Evolutionary conservation across 1,140 invertebrate species (phyloP).

Genomic region (Ceratitis capitata): DNA sequence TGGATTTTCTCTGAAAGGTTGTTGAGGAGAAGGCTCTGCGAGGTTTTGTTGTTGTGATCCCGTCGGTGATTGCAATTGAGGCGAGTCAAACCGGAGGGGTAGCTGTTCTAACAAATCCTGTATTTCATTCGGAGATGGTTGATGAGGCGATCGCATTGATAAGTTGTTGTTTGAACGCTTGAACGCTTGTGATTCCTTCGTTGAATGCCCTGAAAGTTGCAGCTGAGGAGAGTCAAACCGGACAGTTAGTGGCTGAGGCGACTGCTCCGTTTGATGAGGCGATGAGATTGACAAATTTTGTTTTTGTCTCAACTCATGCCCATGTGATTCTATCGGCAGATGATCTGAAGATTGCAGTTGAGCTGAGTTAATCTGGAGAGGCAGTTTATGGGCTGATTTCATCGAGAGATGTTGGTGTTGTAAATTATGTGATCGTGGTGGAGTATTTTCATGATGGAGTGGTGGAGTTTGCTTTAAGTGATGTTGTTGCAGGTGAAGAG

Average conservation of each 20-base stretch:
- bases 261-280: not conserved
- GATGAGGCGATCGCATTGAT: not conserved
- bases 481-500: no score
- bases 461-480: no score
- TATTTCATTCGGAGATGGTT: no score
- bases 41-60: not conserved
- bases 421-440: no score
- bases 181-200: not conserved
- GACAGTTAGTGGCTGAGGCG: not conserved
- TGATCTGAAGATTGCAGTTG: not conserved
- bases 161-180: no score
- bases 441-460: no score
- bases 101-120: not conserved
- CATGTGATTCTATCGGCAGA: not conserved
- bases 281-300: no score
- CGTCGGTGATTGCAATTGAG: not conserved
- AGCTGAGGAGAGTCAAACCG: not conserved
- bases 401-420: not conserved
- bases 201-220: not conserved
- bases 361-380: no score
- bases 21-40: not conserved
- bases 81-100: not conserved
- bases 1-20: no score
- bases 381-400: no score
- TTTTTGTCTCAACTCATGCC: not conserved